Evolutionary conservation across 1,140 invertebrate species (phyloP), one percentile per base, ranked within the genome.

Genomic region (Cyclargus thomasi): DNA sequence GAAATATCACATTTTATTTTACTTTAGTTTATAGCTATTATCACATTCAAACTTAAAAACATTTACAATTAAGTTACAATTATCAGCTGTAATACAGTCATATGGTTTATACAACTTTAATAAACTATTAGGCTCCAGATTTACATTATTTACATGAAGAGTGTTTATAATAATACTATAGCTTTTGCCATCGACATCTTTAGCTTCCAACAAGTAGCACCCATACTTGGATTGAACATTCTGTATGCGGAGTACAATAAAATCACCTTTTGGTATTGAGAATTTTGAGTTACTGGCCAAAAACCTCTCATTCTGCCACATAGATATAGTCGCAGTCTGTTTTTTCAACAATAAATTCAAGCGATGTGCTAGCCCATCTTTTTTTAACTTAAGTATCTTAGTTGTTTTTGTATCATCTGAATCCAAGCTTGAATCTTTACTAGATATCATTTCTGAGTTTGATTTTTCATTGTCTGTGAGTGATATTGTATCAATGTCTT

Each of bases 271-370:
- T 1, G 85, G 85, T 21, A 88, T 80, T 1, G 82, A 63, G 73
- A 88, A 88, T 71, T 83, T 87, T 6, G 82, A 86, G 74, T 82
- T 86, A 63, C 70, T 77, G 1, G 82, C 85, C 64, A 90, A 72
- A 74, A 79, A 90, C 68, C 72, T 75, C 65, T 90, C 87, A 70
- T 90, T 82, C 68, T 87, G 79, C 87, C 87, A 90, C 53, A 90
- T 69, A 71, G 74, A 79, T 65, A 81, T 65, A 66, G 68, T 78
- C 0, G 82, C 75, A 64, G 79, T 82, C 74, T 83, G 80, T 77
- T 88, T 90, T 79, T 87, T 90, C 65, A 85, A 67, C 10, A 90
- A 22, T 16, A 11, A 29, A 72, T 74, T 76, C 21, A 90, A 69
- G 2, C 80, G 70, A 57, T 75, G 77, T 55, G 83, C 79, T 2